phyloP scores from a whole-genome alignment of 2,797 vertebrate genomes.

The Octomys mimax region DNA sequence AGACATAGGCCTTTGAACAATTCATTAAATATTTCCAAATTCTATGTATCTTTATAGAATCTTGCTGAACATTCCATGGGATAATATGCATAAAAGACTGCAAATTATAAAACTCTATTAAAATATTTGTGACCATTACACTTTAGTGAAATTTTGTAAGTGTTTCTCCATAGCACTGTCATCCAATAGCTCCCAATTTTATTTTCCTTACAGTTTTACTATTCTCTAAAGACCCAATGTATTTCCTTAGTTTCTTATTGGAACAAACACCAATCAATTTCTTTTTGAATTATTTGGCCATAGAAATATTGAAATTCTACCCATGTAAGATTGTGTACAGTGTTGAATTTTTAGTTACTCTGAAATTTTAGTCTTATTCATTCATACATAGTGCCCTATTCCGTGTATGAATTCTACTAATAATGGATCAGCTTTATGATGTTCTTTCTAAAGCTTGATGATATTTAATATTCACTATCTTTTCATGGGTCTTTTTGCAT shows the following conservation, averaged over 20 bases:
- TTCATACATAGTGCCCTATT: neutral
- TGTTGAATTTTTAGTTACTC: neutral
- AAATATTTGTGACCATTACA: neutral
- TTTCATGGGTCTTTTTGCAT: conserved; percentile 57
- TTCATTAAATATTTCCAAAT: neutral
- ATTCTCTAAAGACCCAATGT: neutral
- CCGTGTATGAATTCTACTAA: conserved; percentile 3
- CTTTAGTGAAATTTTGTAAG: conserved; percentile 19
- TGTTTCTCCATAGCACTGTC: neutral
- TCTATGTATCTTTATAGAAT: conserved; percentile 3
- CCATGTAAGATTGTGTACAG: neutral
- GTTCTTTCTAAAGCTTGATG: conserved; percentile 43
- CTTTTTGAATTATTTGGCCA: conserved; percentile 7
- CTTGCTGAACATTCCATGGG: neutral
- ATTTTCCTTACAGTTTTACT: neutral
- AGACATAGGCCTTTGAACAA: neutral
- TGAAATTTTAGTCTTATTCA: conserved; percentile 21
- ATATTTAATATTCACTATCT: conserved; percentile 25
- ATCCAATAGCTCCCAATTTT: neutral
- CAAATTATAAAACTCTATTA: conserved; percentile 17
- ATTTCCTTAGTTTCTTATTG: neutral
- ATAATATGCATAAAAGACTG: conserved; percentile 19
- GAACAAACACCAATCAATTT: neutral
- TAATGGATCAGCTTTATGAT: conserved; percentile 5
- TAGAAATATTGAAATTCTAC: conserved; percentile 19